Base-by-base conservation (phyloP, 2,888 invertebrate species). In the Galeopsomyia nigrocyanea region DNA sequence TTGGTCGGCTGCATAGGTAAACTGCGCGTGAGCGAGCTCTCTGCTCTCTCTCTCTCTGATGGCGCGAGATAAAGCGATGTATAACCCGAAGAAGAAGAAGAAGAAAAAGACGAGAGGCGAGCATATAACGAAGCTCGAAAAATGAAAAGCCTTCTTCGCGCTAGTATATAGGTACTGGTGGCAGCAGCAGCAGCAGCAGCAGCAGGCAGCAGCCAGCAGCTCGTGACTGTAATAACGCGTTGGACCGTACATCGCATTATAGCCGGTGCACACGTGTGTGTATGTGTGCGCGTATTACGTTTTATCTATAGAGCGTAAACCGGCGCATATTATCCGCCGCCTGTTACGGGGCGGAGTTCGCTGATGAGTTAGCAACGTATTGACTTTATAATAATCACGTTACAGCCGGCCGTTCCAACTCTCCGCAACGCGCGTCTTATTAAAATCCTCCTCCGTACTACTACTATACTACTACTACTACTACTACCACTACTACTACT, bases 321-420 rank as follows among this genome's bases (percentile, higher is more conserved):
- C 56, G 67, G 74, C 51, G 63, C 73, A 69, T 70, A 73, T 73
- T 73, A 73, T 66, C 85, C 83, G 82, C 39, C 39, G 84, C 82
- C 85, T 86, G 86, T 85, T 86, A 84, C 84, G 85, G 84, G 86
- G 86, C 86, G 86, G 85, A 81, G 75, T 55, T 49, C 61, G 81
- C 84, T 85, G 86, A 86, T 86, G 86, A 86, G 86, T 85, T 86
- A 84, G 86, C 86, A 85, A 85, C 86, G 85, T 86, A 86, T 86
- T 86, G 86, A 86, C 86, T 86, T 85, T 84, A 86, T 86, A 86
- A 86, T 86, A 86, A 86, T 86, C 84, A 85, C 84, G 84, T 86
- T 85, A 84, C 82, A 9, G 69, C 51, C 55, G 71, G 60, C 7
- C 39, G 7, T 7, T 39, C 39, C 31, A 7, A 39, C 10, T 31